These are phyloP conservation scores for Ptilonorhynchus violaceus DNA, from an alignment of 2,113 vertebrate species.

Conservation along the genomic window DNA sequence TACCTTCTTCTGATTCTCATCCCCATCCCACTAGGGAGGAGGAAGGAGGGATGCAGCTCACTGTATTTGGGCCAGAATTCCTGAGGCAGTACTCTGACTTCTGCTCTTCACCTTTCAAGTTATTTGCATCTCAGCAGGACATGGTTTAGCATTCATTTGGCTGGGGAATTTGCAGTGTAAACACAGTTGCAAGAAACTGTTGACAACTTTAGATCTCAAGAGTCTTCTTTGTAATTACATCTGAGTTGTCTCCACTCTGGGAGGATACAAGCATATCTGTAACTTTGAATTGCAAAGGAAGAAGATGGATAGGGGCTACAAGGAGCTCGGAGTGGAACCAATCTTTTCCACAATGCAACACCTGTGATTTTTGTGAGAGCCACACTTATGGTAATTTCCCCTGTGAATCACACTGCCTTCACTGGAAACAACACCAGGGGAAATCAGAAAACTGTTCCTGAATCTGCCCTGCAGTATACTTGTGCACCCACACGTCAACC, in stretches of 20 bases:
- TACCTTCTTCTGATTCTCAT: not conserved
- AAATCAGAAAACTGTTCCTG: not conserved
- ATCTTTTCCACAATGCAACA: not conserved
- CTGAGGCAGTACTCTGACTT: not conserved
- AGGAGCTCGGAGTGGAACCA: not conserved
- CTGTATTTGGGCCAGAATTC: not conserved
- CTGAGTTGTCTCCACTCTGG: not conserved
- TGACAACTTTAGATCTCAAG: not conserved
- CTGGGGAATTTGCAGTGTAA: not conserved
- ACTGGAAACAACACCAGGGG: rapidly evolving
- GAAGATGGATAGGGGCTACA: not conserved
- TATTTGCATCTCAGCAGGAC: not conserved
- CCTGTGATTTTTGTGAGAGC: not conserved
- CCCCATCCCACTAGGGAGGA: not conserved
- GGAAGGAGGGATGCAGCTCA: not conserved
- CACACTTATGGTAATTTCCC: not conserved
- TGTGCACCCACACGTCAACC: not conserved
- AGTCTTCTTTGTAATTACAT: not conserved
- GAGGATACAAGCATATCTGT: not conserved
- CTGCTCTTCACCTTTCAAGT: not conserved
- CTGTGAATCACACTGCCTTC: not conserved
- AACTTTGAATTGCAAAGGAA: not conserved
- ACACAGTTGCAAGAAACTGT: not conserved
- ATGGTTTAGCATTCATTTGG: not conserved
- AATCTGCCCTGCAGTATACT: not conserved